phyloP scores from a whole-genome alignment of 2,797 vertebrate genomes.

The Pipistrellus nathusii region DNA sequence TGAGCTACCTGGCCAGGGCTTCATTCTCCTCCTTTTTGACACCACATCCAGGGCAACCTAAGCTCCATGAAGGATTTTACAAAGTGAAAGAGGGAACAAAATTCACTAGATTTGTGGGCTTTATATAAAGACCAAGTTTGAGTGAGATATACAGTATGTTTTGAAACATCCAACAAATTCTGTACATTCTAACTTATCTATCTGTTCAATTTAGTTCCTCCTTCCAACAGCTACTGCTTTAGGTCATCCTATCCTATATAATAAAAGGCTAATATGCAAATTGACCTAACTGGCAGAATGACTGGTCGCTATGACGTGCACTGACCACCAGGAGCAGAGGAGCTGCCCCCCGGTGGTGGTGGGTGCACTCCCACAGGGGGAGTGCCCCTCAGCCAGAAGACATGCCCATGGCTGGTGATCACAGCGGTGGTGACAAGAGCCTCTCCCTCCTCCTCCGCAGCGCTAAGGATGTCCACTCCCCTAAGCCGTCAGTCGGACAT shows the following conservation, averaged over 20 bases:
- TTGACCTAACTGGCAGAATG: no score
- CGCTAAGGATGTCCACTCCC: no score
- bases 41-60: neutral
- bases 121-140: neutral
- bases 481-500: no score
- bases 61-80: constrained; percentile 17
- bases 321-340: no score
- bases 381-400: no score
- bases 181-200: neutral
- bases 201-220: neutral
- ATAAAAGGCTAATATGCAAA: no score
- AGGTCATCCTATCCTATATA: neutral
- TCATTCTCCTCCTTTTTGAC: neutral
- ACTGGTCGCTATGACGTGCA: no score
- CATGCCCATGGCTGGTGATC: no score
- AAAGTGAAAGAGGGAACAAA: neutral
- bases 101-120: neutral
- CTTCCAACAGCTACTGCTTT: neutral
- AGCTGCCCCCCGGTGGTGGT: no score
- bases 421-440: no score
- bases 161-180: neutral
- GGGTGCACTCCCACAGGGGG: no score
- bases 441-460: no score
- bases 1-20: neutral
- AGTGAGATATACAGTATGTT: neutral